Base-by-base conservation (phyloP, 2,797 vertebrate genomes). In the Decapterus maruadsi region DNA sequence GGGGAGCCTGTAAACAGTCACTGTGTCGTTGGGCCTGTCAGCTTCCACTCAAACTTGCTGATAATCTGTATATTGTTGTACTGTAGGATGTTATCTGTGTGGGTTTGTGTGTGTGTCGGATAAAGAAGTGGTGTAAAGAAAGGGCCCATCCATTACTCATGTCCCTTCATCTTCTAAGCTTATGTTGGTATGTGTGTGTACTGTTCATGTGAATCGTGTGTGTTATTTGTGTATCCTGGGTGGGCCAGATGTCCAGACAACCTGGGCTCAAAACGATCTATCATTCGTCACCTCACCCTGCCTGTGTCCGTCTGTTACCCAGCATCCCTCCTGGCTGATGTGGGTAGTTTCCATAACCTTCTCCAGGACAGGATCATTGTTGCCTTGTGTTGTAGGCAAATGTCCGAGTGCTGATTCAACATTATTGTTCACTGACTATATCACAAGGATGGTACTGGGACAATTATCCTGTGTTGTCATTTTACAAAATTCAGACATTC, bases 211-310 rank as follows among this genome's bases (percentile, higher is more conserved):
- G 7, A 16, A 14, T 62, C n/a, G 68, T 50, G 1, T 63, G 40
- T 57, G 9, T 20, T 63, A 34, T 57, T 9, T 20, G 57, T 65
- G 77, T 62, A 50, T 77, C 50, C 43, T 60, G 50, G 75, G 29
- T 46, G 42, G 40, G 36, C 54, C 81, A 78, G 74, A 78, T 83
- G 66, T 81, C 57, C 63, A 6, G 56, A 61, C 14, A 65, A 12
- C 36, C 75, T 82, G 58, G 55, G 5, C 45, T 74, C 48, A 3
- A 10, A 57, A 26, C 48, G 45, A 20, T 4, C 68, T 11, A 50
- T 10, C 68, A 5, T 62, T n/a, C 34, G 12, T 68, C 63, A 36
- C 12, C n/a, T 72, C 65, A 11, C 59, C 29, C 51, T 2, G 4
- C 36, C 29, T 11, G 46, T 14, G 54, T 68, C 80, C 75, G 51